Base-by-base conservation (phyloP, 2,888 invertebrate species). In the Lamellibrachia satsuma region DNA sequence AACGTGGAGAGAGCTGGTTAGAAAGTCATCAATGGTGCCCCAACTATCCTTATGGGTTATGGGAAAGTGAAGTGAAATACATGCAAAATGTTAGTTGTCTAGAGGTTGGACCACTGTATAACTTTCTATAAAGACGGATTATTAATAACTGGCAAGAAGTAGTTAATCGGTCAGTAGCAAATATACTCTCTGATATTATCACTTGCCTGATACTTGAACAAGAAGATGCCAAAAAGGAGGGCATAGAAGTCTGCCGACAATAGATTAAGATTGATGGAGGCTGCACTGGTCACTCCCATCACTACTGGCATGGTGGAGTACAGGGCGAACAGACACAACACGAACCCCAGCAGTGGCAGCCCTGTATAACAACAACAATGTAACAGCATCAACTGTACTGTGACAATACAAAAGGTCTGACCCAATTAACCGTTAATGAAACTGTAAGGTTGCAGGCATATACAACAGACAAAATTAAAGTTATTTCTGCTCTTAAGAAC, bases 231-330 rank as follows among this genome's bases (percentile, higher is more conserved):
- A 94, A 98, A 97, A 92, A 98, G 97, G 51, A 98, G 97, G 4
- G 98, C 98, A 96, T 98, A 98, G 96, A 98, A 98, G 96, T 98
- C 98, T 2, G 98, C 97, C 0, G 98, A 98, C 93, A 98, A 97
- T 93, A 98, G 97, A 11, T 98, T 98, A 94, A 98, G 97, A 96
- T 98, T 98, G 96, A 98, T 97, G 94, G 98, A 97, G 91, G 98
- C 98, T n/a, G 98, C 98, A 15, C 98, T 98, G 15, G 98, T 98
- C 95, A 98, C 97, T 95, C 97, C 97, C 94, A 98, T 97, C 96
- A 98, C 98, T 27, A 98, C 97, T 90, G 98, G 98, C 95, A 98
- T 98, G 93, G 98, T 97, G 92, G 98, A 97, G 96, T 98, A 98
- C 95, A 98, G 98, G 94, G 98, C 96, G 93, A 98, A 98, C 96